Evolutionary conservation across 2,797 vertebrate genomes (phyloP).

Genomic region (Momotus momota): DNA sequence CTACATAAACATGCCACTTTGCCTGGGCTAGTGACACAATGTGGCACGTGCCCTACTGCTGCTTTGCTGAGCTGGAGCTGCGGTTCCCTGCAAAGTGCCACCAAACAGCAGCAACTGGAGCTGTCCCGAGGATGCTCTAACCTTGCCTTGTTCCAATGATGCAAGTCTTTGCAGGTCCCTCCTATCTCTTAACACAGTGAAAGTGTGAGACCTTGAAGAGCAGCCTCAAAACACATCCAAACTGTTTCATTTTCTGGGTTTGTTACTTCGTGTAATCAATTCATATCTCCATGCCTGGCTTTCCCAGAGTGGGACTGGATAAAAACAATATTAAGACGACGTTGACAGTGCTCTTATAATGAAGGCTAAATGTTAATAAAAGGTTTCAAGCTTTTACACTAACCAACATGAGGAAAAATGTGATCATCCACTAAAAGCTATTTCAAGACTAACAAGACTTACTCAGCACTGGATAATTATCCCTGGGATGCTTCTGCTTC

Average conservation of each 20-base stretch:
- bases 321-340: background rate
- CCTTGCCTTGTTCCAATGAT: background rate
- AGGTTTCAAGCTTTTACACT: background rate
- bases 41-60: background rate
- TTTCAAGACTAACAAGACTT: constrained; percentile 22
- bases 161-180: background rate
- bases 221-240: background rate
- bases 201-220: background rate
- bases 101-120: background rate
- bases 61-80: background rate
- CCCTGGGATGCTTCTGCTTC: constrained; percentile 30
- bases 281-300: background rate
- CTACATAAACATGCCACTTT: background rate
- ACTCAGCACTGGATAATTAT: constrained; percentile 16
- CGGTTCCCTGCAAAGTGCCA: background rate
- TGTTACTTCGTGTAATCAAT: background rate
- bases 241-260: background rate
- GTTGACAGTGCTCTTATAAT: background rate
- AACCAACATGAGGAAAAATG: background rate
- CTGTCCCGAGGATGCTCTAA: background rate
- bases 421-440: constrained; percentile 13
- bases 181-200: background rate
- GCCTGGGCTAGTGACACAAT: background rate
- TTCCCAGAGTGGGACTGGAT: background rate
- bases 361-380: background rate